A percentile compares a stretch with the other conserved stretches of the same genome.
Conservation (phyloP, 2,113 vertebrate species). For the Elaphurus davidianus region DNA sequence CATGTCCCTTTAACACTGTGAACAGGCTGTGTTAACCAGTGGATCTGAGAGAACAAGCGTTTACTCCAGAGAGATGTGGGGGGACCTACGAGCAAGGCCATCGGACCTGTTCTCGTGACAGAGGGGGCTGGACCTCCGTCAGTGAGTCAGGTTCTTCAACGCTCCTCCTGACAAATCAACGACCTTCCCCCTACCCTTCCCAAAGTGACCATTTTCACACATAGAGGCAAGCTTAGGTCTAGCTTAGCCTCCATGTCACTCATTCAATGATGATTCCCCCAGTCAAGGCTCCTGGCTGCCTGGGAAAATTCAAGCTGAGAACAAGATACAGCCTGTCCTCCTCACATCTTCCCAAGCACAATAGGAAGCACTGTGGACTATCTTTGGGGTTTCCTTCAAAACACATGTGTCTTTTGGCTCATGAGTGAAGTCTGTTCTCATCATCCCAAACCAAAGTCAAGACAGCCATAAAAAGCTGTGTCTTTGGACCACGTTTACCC, state of each 20-base stretch:
- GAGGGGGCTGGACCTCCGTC: background rate
- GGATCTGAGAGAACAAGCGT: background rate
- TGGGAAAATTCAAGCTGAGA: constrained; percentile 1
- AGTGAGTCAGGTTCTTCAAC: background rate
- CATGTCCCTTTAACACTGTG: background rate
- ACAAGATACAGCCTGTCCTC: background rate
- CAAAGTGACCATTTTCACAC: background rate
- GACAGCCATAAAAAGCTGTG: background rate
- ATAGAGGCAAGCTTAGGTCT: background rate
- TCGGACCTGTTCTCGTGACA: fast-evolving
- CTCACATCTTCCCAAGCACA: background rate
- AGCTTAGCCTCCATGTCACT: background rate
- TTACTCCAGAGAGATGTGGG: background rate
- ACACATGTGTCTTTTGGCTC: background rate
- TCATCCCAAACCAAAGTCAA: background rate
- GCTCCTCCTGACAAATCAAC: background rate
- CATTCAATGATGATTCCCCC: background rate
- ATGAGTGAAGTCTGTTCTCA: background rate
- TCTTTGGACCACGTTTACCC: background rate
- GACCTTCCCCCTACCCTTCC: background rate
- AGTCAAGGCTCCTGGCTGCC: background rate
- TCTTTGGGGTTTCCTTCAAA: constrained; percentile 10
- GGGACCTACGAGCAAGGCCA: too few species aligned
- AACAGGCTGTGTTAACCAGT: background rate
- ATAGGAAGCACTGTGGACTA: background rate